Evolutionary conservation across 1,140 invertebrate species (phyloP).

Genomic region (Penaeus indicus): DNA sequence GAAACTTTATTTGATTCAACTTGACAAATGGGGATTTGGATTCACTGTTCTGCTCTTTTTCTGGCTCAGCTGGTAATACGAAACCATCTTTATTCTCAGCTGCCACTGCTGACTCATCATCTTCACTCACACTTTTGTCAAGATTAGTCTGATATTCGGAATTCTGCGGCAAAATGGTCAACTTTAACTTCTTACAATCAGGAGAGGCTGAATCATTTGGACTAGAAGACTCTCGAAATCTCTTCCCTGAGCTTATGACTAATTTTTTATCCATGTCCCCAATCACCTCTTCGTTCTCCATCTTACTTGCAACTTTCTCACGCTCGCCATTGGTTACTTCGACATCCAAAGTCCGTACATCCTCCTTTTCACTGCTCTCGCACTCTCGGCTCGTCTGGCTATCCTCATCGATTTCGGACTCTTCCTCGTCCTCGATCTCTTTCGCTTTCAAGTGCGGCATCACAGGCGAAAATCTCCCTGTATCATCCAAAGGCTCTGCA

Average conservation of each 20-base stretch:
- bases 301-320: not conserved
- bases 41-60: not conserved
- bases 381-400: not conserved
- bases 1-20: slow-evolving; percentile 47
- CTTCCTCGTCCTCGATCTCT: not conserved
- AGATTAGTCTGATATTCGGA: not conserved
- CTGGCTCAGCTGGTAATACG: not conserved
- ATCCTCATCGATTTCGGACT: not conserved
- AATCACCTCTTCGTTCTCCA: not conserved
- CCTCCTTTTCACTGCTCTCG: slow-evolving; percentile 4
- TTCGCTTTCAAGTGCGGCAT: slow-evolving; percentile 17
- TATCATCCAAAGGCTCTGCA: slow-evolving; percentile 2
- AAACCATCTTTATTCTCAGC: not conserved
- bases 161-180: not conserved
- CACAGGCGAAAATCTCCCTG: slow-evolving; percentile 39
- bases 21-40: slow-evolving; percentile 35
- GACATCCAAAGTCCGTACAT: not conserved
- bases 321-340: too few species aligned
- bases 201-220: not conserved
- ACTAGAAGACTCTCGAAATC: slow-evolving; percentile 18
- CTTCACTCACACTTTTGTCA: not conserved
- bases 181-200: not conserved
- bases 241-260: slow-evolving; percentile 13
- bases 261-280: slow-evolving; percentile 25
- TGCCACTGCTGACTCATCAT: too few species aligned